Conservation (phyloP, 2,113 vertebrate species). For the Python bivittatus region DNA sequence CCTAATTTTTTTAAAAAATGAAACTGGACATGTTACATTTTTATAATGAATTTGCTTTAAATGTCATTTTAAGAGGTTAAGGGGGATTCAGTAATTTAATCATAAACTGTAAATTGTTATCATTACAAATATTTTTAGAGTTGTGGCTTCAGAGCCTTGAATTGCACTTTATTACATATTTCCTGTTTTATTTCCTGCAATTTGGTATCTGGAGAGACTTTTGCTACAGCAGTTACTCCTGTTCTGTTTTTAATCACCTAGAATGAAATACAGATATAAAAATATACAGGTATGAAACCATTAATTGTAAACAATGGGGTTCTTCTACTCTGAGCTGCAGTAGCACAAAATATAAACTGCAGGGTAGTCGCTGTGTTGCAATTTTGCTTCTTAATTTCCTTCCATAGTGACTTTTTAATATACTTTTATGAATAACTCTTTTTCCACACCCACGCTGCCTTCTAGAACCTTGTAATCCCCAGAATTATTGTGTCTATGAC, state of each 20-base stretch:
- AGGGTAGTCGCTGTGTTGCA: neutral
- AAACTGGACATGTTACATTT: neutral
- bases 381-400: neutral
- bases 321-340: slow-evolving; percentile 27
- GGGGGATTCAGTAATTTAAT: neutral
- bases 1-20: neutral
- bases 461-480: neutral
- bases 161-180: neutral
- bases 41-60: neutral
- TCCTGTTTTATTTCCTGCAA: neutral
- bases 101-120: neutral
- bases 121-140: neutral
- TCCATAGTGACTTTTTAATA: neutral
- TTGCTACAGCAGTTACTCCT: neutral
- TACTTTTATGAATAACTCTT: neutral
- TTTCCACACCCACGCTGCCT: neutral
- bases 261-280: slow-evolving; percentile 4
- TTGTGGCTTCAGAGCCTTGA: neutral
- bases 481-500: neutral
- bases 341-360: neutral
- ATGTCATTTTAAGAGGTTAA: neutral
- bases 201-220: neutral
- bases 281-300: slow-evolving; percentile 14
- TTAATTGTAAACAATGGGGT: slow-evolving; percentile 22
- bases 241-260: slow-evolving; percentile 8